Base-by-base conservation (phyloP, 1,140 invertebrate species). In the Megathymus violae region DNA sequence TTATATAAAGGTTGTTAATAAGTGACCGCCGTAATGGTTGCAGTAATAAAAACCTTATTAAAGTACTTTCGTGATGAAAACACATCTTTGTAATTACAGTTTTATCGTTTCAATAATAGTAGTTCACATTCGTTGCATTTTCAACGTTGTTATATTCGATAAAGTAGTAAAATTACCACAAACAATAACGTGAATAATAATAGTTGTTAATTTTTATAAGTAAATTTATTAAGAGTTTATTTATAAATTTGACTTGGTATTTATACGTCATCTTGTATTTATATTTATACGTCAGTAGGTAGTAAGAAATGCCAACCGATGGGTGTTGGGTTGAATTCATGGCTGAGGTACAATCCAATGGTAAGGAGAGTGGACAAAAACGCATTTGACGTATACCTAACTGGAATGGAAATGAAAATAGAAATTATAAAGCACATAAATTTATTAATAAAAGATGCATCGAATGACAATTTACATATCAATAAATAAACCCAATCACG, bases 21-120 rank as follows among this genome's bases (percentile, higher is more conserved):
- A 27, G 19, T 16, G 11, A 31, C n/a, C 46, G 25, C 14, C 13
- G n/a, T 48, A 31, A 48, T 15, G 15, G 14, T 48, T 7, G 14
- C 10, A 48, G 14, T 31, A n/a, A 48, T 48, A 48, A 48, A 22
- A 11, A 25, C 25, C 13, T 7, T 25, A 46, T 48, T 48, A 25
- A 48, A 31, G 9, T 36, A 31, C 46, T 3, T 48, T 48, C 46
- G 46, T 48, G 46, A 31, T 48, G 13, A 25, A 31, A 48, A 31
- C 13, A 44, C 41, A 48, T 48, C 46, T 48, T 48, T 31, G 14
- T 48, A 48, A 48, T 48, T 48, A 31, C 4, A 27, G 13, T 27
- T 25, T 48, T 48, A 48, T 48, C 46, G 46, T 11, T 31, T 7
- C 46, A 48, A 48, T 48, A 48, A 48, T 48, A 48, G 16, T 19